phyloP scores from a whole-genome alignment of 2,113 vertebrate species.

The Lophius piscatorius region DNA sequence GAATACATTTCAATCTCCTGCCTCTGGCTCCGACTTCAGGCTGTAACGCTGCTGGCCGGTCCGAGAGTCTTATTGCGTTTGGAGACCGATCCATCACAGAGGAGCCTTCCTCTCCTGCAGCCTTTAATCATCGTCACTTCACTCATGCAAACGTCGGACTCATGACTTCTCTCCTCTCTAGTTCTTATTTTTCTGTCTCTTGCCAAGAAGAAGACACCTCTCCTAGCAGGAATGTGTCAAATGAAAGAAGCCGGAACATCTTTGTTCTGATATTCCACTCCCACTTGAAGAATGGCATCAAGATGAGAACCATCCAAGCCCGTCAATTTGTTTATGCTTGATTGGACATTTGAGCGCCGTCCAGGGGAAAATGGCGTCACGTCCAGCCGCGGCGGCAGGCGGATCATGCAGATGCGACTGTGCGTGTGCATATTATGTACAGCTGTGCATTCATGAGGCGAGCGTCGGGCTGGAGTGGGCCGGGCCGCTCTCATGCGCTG shows the following conservation, averaged over 20 bases:
- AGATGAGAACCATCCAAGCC: constrained; percentile 31
- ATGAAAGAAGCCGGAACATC: constrained; percentile 6
- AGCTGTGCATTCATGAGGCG: constrained; percentile 25
- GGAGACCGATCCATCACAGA: constrained; percentile 61
- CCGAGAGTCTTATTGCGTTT: constrained; percentile 58
- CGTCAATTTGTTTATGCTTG: constrained; percentile 28
- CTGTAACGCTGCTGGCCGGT: constrained; percentile 21
- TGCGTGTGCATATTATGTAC: constrained; percentile 20
- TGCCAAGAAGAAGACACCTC: constrained; percentile 16
- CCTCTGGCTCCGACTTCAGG: constrained; percentile 54
- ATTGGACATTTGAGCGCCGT: constrained; percentile 14
- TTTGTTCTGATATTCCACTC: constrained; percentile 4
- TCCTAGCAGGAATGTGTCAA: neutral
- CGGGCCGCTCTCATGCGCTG: neutral
- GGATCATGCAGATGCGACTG: constrained; percentile 14
- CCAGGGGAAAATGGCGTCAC: constrained; percentile 38
- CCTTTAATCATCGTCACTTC: constrained; percentile 28
- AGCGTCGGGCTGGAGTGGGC: constrained; percentile 1
- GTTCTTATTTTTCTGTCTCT: no score
- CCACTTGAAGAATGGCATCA: constrained; percentile 19
- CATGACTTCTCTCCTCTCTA: constrained; percentile 1
- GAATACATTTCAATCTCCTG: constrained; percentile 67
- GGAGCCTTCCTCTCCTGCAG: constrained; percentile 38
- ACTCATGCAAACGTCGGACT: constrained; percentile 15
- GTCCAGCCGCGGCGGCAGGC: constrained; percentile 31